Percentiles rank a stretch among this genome's conserved stretches.
Evolutionary conservation across 2,797 vertebrate species (phyloP).

Genomic region (Eptatretus atami): DNA sequence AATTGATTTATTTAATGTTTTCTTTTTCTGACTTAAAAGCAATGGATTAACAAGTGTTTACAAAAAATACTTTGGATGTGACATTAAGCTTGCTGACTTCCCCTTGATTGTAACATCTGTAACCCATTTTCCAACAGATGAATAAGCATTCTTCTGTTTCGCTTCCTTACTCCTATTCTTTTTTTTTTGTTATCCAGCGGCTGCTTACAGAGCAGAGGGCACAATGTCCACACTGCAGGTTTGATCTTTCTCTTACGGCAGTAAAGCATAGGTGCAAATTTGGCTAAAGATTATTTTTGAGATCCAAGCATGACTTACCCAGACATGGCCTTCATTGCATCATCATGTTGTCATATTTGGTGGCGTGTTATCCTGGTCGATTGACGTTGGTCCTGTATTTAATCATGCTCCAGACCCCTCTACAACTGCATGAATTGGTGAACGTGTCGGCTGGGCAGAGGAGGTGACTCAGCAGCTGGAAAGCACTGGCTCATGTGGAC

Average conservation of each 20-base stretch:
- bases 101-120: constrained; percentile 6
- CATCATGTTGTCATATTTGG: too few relatives aligned
- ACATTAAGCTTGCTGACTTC: background rate
- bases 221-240: constrained; percentile 94
- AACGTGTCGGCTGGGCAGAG: constrained; percentile 97
- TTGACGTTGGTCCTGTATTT: background rate
- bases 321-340: too few relatives aligned
- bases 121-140: background rate
- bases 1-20: background rate
- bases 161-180: constrained; percentile 8
- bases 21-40: background rate
- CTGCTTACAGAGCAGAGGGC: constrained; percentile 93
- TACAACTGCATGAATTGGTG: constrained; percentile 72
- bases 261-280: too few relatives aligned
- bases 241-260: constrained; percentile 14
- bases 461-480: constrained; percentile 93
- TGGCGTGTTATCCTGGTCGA: too few relatives aligned
- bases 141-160: background rate
- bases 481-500: constrained; percentile 80
- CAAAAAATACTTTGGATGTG: constrained; percentile 3
- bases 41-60: background rate
- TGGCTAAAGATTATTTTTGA: too few relatives aligned
- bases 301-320: too few relatives aligned
- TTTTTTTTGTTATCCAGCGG: constrained; percentile 25
- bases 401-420: constrained; percentile 27